Evolutionary conservation across 2,113 vertebrate species (phyloP), one percentile per base, ranked within the genome.

Genomic region (Carassius auratus): DNA sequence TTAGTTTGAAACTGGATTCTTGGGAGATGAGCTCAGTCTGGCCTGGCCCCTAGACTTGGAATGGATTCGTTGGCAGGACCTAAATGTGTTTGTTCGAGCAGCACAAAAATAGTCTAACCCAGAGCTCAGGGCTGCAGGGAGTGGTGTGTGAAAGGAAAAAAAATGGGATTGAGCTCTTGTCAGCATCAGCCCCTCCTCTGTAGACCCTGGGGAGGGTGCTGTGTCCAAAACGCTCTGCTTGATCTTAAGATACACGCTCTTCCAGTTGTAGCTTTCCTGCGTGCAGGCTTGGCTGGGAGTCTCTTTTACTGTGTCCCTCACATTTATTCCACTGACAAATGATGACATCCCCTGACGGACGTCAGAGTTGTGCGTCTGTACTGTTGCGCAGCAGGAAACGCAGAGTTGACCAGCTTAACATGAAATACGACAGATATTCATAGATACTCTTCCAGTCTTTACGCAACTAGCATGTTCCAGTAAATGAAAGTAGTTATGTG

Each of bases 1-100:
- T 92, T 91, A 89, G 87, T 90, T 92, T 87, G 85, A 48, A 55
- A 52, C 85, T 15, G 79, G 90, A 94, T 93, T 94, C 92, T 90
- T 92, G 86, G 92, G 89, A 85, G 81, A 88, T 94, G 91, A 94
- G 93, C 88, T 30, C 88, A 81, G 90, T 87, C 76, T 88, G 89
- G 90, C 87, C 92, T 89, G 90, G 88, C 93, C 93, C 87, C 91
- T 89, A 89, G 88, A 94, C 93, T 90, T 90, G 92, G 91, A 90
- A 89, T 36, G 52, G 55, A 76, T 55, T 62, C 64, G 33, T 48
- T 85, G 83, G 88, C 64, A 79, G 55, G 30, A 50, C 71, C 76
- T 86, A 84, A 84, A 62, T 80, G 61, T 64, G 71, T 38, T 82
- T 79, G 77, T 38, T 87, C 73, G 45, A 57, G 62, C 74, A 73